These are phyloP conservation scores for Zophobas atratus DNA, from an alignment of 1,140 invertebrate species.

Conservation along the genomic window DNA sequence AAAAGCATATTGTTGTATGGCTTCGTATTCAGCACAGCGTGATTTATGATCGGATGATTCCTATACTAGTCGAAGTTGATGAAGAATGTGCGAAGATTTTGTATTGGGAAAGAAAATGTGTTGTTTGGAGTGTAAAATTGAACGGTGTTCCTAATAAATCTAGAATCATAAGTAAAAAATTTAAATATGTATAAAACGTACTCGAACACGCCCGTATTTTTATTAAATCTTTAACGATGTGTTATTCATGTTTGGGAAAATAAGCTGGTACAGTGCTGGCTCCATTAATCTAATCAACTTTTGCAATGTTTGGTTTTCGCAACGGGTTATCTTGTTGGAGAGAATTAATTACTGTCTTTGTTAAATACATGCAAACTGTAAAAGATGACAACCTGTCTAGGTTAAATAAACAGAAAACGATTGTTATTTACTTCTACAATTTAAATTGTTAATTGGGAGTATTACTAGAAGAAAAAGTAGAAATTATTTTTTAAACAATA, in stretches of 20 bases:
- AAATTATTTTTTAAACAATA: too few species aligned
- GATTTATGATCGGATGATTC: conserved; percentile 6
- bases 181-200: conserved; percentile 1
- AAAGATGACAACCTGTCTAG: neutral
- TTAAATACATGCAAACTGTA: neutral
- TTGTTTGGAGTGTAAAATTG: neutral
- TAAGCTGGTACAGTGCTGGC: neutral
- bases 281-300: neutral
- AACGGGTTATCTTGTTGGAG: neutral
- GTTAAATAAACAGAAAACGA: too few species aligned
- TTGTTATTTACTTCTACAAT: too few species aligned
- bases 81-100: neutral
- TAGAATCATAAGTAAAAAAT: neutral
- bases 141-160: neutral
- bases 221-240: neutral
- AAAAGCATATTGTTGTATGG: conserved; percentile 34
- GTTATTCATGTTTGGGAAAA: neutral
- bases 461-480: too few species aligned
- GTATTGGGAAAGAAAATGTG: neutral
- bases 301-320: neutral
- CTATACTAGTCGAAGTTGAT: conserved; percentile 3
- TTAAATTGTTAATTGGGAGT: too few species aligned
- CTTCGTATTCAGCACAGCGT: conserved; percentile 8
- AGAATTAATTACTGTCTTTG: neutral
- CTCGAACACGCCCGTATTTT: conserved; percentile 6